Evolutionary conservation across 2,888 invertebrate genomes (phyloP).

Genomic region (Tetrapedia diversipes): DNA sequence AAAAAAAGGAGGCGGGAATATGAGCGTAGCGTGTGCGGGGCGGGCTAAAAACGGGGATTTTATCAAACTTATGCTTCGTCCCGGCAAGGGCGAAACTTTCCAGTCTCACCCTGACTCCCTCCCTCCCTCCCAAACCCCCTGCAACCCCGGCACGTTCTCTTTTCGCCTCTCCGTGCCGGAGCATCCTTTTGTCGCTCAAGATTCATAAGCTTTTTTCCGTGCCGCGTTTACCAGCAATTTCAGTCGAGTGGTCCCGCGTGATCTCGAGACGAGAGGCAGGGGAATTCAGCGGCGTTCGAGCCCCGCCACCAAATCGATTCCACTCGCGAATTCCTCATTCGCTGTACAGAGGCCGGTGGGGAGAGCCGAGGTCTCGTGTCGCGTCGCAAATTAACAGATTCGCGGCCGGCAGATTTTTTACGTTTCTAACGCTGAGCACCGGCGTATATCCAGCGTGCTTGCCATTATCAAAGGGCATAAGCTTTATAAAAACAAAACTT

Average conservation of each 20-base stretch:
- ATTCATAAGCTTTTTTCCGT: constrained; percentile 12
- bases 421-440: too few relatives aligned
- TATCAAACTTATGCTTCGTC: constrained; percentile 46
- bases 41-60: constrained; percentile 33
- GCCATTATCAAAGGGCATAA: too few relatives aligned
- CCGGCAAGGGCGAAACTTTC: constrained; percentile 26
- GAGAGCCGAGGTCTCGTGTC: neutral
- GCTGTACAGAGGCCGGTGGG: too few relatives aligned
- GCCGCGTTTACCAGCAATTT: constrained; percentile 19
- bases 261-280: neutral
- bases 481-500: too few relatives aligned
- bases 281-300: neutral
- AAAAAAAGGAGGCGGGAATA: constrained; percentile 33
- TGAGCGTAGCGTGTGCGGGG: constrained; percentile 17
- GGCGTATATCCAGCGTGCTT: too few relatives aligned
- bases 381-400: neutral
- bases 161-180: constrained; percentile 6
- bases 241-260: neutral
- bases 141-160: neutral
- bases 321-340: neutral
- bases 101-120: neutral
- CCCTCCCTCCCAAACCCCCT: neutral
- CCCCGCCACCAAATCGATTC: neutral
- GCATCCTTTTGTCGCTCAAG: constrained; percentile 19
- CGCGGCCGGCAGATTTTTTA: too few relatives aligned